Percentiles rank a stretch among this genome's conserved stretches.
These are phyloP conservation scores for Tolmerus cingulatus DNA, from an alignment of 2,888 invertebrate species.

Conservation along the genomic window DNA sequence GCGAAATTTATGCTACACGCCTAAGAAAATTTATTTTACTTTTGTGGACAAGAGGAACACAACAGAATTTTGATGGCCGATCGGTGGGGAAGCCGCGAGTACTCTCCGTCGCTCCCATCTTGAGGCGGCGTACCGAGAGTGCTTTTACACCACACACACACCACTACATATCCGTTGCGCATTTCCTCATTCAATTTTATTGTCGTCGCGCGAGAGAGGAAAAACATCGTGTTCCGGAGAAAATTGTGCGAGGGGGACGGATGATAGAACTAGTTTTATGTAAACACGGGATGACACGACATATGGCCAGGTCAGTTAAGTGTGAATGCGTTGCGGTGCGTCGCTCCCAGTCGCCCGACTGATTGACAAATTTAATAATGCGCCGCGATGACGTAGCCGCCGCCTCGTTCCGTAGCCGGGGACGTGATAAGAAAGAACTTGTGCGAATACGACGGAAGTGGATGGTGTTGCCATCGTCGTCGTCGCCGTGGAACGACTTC, in stretches of 20 bases:
- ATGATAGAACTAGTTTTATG: not conserved
- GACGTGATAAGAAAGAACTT: not conserved
- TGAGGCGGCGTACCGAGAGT: not conserved
- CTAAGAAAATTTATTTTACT: slow-evolving; percentile 45
- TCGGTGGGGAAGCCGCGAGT: not conserved
- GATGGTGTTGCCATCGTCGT: not conserved
- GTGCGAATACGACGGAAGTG: slow-evolving; percentile 5
- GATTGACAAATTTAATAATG: slow-evolving; percentile 5
- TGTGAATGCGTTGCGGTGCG: slow-evolving; percentile 11
- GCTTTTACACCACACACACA: not conserved
- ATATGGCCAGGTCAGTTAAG: slow-evolving; percentile 22
- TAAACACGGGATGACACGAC: not conserved
- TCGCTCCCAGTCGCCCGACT: not conserved
- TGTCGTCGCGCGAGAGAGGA: not conserved
- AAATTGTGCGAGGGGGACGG: not conserved
- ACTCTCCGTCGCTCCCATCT: not conserved
- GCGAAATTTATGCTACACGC: slow-evolving; percentile 47
- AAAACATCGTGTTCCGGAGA: not conserved
- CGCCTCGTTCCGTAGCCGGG: not conserved
- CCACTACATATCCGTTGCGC: not conserved
- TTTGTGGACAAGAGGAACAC: slow-evolving; percentile 44
- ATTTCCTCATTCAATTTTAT: not conserved
- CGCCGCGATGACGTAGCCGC: not conserved
- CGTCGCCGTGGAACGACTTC: not conserved
- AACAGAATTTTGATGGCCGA: slow-evolving; percentile 21